phyloP scores from a whole-genome alignment of 2,113 vertebrate species.

The Elaphurus davidianus region DNA sequence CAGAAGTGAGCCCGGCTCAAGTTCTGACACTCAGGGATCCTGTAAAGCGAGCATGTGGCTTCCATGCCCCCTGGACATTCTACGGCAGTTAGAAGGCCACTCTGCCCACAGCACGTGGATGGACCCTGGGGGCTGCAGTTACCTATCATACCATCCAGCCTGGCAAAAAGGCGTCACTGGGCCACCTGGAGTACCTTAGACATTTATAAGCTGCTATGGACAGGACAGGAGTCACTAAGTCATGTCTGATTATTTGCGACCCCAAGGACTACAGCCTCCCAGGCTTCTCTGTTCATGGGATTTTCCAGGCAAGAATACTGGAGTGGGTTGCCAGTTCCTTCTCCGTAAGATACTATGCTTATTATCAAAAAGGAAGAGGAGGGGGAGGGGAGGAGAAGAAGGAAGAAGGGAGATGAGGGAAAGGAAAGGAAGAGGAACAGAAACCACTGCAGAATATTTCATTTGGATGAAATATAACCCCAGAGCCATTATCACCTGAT shows the following conservation, averaged over 20 bases:
- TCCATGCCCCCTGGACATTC: neutral
- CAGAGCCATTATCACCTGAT: neutral
- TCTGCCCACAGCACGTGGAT: neutral
- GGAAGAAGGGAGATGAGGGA: neutral
- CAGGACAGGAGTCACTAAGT: neutral
- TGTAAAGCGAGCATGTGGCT: neutral
- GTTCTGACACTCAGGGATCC: neutral
- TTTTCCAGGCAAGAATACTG: neutral
- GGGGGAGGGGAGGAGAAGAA: rapidly evolving
- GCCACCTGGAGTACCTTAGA: neutral
- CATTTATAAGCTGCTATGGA: neutral
- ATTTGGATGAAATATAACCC: neutral
- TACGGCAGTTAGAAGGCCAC: neutral
- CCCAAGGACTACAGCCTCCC: neutral
- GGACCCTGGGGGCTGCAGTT: neutral
- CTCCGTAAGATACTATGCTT: neutral
- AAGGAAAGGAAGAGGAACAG: neutral
- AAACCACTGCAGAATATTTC: neutral
- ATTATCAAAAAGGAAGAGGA: neutral
- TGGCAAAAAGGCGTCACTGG: neutral
- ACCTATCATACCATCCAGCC: neutral
- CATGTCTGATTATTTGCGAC: neutral
- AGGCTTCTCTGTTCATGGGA: neutral
- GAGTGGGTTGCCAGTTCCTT: neutral
- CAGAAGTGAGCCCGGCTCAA: neutral